Conservation (phyloP, 2,888 invertebrate genomes). For the Acanthacorydalis orientalis region DNA sequence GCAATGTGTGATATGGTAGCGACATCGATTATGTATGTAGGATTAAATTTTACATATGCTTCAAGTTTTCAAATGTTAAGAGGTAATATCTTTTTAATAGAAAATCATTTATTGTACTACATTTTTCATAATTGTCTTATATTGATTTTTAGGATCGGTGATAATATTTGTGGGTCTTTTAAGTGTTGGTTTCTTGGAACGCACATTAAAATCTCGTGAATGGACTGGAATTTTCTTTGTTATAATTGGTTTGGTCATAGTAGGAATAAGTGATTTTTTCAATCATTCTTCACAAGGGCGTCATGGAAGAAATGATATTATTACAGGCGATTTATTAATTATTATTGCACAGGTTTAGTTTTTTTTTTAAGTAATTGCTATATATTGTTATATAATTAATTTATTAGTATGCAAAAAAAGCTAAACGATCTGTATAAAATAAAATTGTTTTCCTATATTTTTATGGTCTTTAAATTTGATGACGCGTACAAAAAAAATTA, state of each 20-base stretch:
- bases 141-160: constrained; percentile 44
- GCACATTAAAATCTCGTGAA: constrained; percentile 43
- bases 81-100: constrained; percentile 29
- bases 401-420: too few relatives aligned
- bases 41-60: constrained; percentile 78
- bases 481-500: too few relatives aligned
- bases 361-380: constrained; percentile 12
- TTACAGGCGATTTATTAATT: constrained; percentile 66
- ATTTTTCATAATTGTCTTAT: background rate
- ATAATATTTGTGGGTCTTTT: constrained; percentile 80
- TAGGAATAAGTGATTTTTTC: constrained; percentile 57
- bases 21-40: constrained; percentile 81
- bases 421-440: too few relatives aligned
- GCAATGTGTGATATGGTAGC: constrained; percentile 80
- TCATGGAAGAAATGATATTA: constrained; percentile 49
- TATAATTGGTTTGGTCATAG: constrained; percentile 50
- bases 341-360: constrained; percentile 39
- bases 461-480: too few relatives aligned
- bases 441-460: too few relatives aligned
- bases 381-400: constrained; percentile 2
- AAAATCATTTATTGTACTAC: background rate
- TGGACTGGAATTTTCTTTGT: constrained; percentile 64
- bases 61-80: constrained; percentile 95
- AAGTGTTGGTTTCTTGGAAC: constrained; percentile 63
- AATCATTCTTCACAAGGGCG: constrained; percentile 24